Conservation (phyloP, 2,797 vertebrate genomes). For the Lepus townsendii region DNA sequence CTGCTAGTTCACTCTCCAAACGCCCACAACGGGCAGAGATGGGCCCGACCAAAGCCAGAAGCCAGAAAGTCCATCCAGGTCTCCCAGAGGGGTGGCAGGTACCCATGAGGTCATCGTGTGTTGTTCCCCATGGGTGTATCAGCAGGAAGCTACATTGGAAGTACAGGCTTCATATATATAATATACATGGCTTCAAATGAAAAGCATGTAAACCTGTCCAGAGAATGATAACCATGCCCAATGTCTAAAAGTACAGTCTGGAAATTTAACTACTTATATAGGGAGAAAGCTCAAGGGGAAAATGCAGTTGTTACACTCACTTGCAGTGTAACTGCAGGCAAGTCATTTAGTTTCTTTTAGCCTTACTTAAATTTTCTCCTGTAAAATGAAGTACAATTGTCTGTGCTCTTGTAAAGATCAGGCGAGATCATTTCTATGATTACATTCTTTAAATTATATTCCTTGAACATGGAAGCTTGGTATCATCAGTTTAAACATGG, state of each 20-base stretch:
- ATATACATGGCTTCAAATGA: neutral
- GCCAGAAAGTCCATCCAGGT: too few species aligned
- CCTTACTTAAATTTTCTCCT: constrained; percentile 35
- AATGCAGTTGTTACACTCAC: neutral
- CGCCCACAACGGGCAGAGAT: too few species aligned
- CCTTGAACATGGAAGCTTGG: neutral
- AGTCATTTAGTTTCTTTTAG: constrained; percentile 36
- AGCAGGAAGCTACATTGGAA: too few species aligned
- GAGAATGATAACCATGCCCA: neutral
- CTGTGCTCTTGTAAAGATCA: constrained; percentile 62
- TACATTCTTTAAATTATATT: constrained; percentile 11
- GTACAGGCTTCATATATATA: too few species aligned
- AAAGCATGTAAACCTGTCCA: neutral
- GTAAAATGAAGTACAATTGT: constrained; percentile 58
- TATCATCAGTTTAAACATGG: constrained; percentile 18
- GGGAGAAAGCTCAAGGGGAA: neutral
- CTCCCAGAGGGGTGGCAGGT: too few species aligned
- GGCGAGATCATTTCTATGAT: constrained; percentile 59
- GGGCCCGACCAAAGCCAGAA: too few species aligned
- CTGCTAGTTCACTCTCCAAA: too few species aligned
- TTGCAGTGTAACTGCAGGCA: neutral
- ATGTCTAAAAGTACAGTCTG: neutral
- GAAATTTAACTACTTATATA: constrained; percentile 20
- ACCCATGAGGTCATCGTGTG: too few species aligned
- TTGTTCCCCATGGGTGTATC: too few species aligned